phyloP scores from a whole-genome alignment of 2,113 vertebrate species.

The Sturnira hondurensis region DNA sequence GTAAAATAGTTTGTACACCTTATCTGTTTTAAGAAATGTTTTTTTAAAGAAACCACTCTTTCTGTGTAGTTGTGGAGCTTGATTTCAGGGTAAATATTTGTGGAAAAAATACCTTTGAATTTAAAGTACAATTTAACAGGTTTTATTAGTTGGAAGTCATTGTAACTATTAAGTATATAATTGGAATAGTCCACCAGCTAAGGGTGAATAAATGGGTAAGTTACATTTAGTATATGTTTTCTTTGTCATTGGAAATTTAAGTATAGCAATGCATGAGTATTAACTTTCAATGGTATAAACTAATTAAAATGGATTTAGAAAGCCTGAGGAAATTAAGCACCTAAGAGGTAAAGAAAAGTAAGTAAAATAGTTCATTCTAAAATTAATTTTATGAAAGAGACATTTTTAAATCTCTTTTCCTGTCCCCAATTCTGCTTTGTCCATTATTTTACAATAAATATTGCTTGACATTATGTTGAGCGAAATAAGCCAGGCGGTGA shows the following conservation, averaged over 20 bases:
- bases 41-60: slow-evolving; percentile 46
- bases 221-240: slow-evolving; percentile 1
- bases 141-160: slow-evolving; percentile 48
- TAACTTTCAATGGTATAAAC: slow-evolving; percentile 8
- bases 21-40: slow-evolving; percentile 14
- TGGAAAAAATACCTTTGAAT: slow-evolving; percentile 22
- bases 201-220: neutral
- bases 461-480: slow-evolving; percentile 28
- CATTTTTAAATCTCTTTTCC: neutral
- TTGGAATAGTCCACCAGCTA: neutral
- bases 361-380: neutral
- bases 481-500: too few species aligned
- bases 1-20: slow-evolving; percentile 21
- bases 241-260: neutral
- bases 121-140: slow-evolving; percentile 2
- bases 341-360: slow-evolving; percentile 1
- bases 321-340: neutral
- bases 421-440: neutral
- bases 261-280: neutral
- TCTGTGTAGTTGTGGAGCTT: neutral
- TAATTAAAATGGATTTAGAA: neutral
- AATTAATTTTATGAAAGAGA: neutral
- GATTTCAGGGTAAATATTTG: slow-evolving; percentile 37
- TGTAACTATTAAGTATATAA: slow-evolving; percentile 19
- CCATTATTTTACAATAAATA: neutral